These are phyloP conservation scores for Lycaon pictus DNA, from an alignment of 2,113 vertebrate species.

Conservation along the genomic window DNA sequence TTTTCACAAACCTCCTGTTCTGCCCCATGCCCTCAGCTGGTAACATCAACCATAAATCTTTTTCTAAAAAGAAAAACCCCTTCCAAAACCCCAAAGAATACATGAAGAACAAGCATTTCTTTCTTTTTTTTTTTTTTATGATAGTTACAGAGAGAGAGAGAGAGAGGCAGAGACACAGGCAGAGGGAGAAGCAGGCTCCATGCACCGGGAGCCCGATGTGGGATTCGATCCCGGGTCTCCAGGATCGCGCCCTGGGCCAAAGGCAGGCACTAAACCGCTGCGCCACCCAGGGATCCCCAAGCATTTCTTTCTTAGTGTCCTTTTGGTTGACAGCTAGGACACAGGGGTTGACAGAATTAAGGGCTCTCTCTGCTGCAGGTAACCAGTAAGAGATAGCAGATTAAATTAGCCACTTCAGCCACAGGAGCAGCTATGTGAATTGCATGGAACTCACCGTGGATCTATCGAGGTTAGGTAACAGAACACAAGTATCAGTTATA, in stretches of 20 bases:
- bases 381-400: not conserved
- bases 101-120: not conserved
- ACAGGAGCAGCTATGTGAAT: not conserved
- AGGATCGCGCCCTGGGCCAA: too few species aligned
- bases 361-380: not conserved
- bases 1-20: not conserved
- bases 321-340: not conserved
- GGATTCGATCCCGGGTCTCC: too few species aligned
- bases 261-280: too few species aligned
- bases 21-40: not conserved
- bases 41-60: not conserved
- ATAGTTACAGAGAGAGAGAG: too few species aligned
- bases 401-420: not conserved
- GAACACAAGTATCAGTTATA: not conserved
- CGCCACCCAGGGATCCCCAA: too few species aligned
- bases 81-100: not conserved
- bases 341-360: not conserved
- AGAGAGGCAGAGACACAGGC: too few species aligned
- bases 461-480: not conserved
- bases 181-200: too few species aligned
- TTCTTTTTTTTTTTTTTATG: too few species aligned
- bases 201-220: too few species aligned
- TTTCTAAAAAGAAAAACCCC: not conserved
- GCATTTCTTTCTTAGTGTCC: not conserved
- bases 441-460: not conserved